phyloP scores from a whole-genome alignment of 2,113 vertebrate species.

The Hemicordylus capensis region DNA sequence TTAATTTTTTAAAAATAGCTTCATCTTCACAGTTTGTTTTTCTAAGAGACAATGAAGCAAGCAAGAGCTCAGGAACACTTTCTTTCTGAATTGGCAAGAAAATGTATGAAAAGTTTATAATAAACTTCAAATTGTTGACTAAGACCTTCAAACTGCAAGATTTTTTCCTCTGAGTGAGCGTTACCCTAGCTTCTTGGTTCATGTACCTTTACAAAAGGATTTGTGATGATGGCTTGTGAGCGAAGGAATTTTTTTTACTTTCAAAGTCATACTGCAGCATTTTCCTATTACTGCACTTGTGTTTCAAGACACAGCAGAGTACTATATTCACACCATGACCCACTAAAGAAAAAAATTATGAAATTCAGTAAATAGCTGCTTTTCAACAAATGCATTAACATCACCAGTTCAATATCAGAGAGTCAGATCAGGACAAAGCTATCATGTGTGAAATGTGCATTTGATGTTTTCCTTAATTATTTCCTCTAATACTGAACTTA shows the following conservation, averaged over 20 bases:
- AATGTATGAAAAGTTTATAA: not conserved
- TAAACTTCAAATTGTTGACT: too few species aligned
- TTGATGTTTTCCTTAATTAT: not conserved
- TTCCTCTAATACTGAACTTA: too few species aligned
- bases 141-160: not conserved
- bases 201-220: slow-evolving; percentile 23
- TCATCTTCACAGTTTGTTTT: not conserved
- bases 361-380: slow-evolving; percentile 14
- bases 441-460: not conserved
- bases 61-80: rapidly evolving
- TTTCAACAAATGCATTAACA: not conserved
- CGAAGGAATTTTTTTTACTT: not conserved
- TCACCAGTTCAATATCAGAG: not conserved
- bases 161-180: not conserved
- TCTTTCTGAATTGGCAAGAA: not conserved
- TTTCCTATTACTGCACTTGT: not conserved
- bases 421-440: not conserved
- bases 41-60: not conserved
- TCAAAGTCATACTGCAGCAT: not conserved
- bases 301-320: slow-evolving; percentile 9
- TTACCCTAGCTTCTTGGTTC: not conserved
- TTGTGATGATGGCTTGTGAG: not conserved
- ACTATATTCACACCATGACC: slow-evolving; percentile 3
- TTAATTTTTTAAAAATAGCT: not conserved
- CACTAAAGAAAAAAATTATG: slow-evolving; percentile 13